Conservation (phyloP, 1,140 invertebrate genomes). For the Patella vulgata region DNA sequence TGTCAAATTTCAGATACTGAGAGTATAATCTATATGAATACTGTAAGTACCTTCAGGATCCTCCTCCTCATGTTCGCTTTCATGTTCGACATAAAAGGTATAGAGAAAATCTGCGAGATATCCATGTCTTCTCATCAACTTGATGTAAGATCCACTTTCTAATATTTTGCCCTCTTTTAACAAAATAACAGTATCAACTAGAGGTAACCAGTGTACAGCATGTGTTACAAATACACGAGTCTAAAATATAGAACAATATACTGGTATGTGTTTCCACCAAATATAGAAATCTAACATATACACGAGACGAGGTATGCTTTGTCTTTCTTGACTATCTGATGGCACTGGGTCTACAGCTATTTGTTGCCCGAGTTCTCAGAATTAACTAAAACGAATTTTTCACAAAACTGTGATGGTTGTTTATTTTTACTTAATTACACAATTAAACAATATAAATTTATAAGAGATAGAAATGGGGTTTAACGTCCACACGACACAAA, state of each 20-base stretch:
- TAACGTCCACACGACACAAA: no score
- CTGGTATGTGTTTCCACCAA: background rate
- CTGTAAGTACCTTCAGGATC: conserved; percentile 29
- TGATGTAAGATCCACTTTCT: conserved; percentile 56
- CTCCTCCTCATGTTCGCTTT: conserved; percentile 21
- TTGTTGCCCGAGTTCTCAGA: no score
- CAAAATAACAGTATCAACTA: conserved; percentile 56
- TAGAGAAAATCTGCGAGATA: conserved; percentile 50
- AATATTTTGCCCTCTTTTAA: conserved; percentile 49
- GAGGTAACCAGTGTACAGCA: conserved; percentile 44
- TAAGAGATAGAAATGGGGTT: no score
- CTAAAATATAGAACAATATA: conserved; percentile 6
- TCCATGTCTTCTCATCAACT: conserved; percentile 43
- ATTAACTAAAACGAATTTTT: no score
- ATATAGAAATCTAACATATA: background rate
- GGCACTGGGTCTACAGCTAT: background rate
- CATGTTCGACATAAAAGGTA: conserved; percentile 3
- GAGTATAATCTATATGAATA: background rate
- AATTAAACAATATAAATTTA: no score
- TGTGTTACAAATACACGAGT: conserved; percentile 51
- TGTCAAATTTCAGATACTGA: no score
- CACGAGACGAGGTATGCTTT: background rate
- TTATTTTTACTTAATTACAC: no score
- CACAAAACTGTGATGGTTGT: no score
- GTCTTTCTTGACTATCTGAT: background rate